Evolutionary conservation across 2,113 vertebrate genomes (phyloP).

Genomic region (Poicephalus gulielmi): DNA sequence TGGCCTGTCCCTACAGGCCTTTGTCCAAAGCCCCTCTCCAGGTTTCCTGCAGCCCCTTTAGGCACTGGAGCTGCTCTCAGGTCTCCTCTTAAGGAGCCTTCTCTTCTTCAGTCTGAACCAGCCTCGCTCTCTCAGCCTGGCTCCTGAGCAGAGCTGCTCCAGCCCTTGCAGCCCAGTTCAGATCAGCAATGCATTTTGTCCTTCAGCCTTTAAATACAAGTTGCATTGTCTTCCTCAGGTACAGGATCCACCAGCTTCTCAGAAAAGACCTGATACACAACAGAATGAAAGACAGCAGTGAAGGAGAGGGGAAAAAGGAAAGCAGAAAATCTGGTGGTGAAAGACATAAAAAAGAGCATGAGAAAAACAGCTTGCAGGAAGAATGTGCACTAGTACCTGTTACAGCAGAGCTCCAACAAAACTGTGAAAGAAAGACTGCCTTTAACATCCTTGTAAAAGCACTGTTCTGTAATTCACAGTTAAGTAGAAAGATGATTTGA

Average conservation of each 20-base stretch:
- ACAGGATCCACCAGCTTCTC: neutral
- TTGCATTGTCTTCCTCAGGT: neutral
- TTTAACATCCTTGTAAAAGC: neutral
- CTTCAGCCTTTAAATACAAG: neutral
- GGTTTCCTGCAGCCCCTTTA: neutral
- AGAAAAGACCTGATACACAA: neutral
- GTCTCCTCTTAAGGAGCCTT: neutral
- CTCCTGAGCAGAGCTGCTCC: neutral
- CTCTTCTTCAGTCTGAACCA: neutral
- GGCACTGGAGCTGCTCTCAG: neutral
- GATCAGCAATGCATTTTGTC: neutral
- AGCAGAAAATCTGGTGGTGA: neutral
- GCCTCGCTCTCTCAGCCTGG: neutral
- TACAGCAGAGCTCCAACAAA: neutral
- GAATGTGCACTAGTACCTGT: neutral
- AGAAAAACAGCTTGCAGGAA: neutral
- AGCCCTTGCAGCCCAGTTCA: neutral
- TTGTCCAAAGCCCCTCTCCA: no score
- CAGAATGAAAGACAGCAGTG: neutral
- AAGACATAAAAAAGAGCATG: neutral
- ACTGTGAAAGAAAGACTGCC: neutral
- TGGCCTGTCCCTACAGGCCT: no score
- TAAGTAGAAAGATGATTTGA: neutral
- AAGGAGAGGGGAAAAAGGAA: neutral
- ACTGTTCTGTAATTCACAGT: neutral